Conservation (phyloP, 2,888 invertebrate genomes). For the Operophtera brumata region DNA sequence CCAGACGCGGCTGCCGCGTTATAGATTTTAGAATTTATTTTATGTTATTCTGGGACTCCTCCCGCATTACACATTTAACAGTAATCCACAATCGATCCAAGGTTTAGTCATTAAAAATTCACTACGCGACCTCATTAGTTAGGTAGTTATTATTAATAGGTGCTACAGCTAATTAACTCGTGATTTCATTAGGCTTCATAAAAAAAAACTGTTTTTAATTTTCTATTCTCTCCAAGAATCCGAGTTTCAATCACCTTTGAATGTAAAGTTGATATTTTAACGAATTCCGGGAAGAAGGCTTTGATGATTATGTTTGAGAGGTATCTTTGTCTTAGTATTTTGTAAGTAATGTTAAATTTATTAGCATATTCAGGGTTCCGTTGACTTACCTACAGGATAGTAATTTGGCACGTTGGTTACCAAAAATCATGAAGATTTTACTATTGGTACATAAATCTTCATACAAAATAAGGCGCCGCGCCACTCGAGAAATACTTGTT, state of each 20-base stretch:
- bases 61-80: too few relatives aligned
- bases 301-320: not conserved
- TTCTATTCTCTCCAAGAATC: not conserved
- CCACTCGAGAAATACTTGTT: too few relatives aligned
- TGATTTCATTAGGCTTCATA: not conserved
- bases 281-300: not conserved
- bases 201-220: too few relatives aligned
- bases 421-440: too few relatives aligned
- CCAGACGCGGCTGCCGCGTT: too few relatives aligned
- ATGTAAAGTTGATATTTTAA: conserved; percentile 4
- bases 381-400: too few relatives aligned
- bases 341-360: not conserved
- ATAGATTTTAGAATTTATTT: too few relatives aligned
- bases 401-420: too few relatives aligned
- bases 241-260: conserved; percentile 7
- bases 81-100: conserved; percentile 41
- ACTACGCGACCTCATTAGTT: conserved; percentile 31
- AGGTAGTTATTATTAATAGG: conserved; percentile 26
- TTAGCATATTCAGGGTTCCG: too few relatives aligned
- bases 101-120: conserved; percentile 49
- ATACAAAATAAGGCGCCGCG: too few relatives aligned
- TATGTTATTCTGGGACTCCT: too few relatives aligned
- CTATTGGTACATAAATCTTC: too few relatives aligned
- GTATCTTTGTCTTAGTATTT: not conserved
- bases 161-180: conserved; percentile 17